These are phyloP conservation scores for Julus scanicus DNA, from an alignment of 2,888 invertebrate species.

Conservation along the genomic window DNA sequence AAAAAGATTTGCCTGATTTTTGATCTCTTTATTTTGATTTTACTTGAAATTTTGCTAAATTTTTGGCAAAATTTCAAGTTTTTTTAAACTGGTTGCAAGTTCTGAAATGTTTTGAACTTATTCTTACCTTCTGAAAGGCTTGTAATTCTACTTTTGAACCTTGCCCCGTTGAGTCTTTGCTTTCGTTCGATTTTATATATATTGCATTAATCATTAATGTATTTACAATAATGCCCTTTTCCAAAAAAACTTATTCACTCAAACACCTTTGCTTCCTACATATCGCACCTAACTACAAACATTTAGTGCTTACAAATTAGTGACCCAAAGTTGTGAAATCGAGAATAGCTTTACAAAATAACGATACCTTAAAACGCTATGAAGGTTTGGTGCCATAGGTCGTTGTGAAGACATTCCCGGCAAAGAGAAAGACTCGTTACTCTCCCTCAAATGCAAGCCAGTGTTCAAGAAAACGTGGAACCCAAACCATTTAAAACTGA, in stretches of 20 bases:
- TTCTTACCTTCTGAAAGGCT: neutral
- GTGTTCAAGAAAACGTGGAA: neutral
- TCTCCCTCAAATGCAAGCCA: neutral
- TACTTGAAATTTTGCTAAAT: no score
- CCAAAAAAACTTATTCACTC: neutral
- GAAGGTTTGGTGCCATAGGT: neutral
- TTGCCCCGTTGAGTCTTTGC: neutral
- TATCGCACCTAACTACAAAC: neutral
- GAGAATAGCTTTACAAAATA: neutral
- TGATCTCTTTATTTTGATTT: neutral
- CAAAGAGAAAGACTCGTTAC: neutral
- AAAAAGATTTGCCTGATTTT: neutral
- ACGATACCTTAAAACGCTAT: neutral
- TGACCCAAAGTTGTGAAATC: neutral
- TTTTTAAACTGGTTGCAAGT: no score
- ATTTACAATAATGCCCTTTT: neutral
- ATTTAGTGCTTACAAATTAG: neutral
- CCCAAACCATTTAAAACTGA: conserved; percentile 19
- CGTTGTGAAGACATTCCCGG: conserved; percentile 20
- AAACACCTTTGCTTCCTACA: neutral
- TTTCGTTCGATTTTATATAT: neutral
- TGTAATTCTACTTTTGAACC: neutral
- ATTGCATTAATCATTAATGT: neutral
- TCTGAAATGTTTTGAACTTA: no score
- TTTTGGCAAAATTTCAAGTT: no score